Evolutionary conservation across 2,888 invertebrate genomes (phyloP).

Genomic region (Heliothis peltigera): DNA sequence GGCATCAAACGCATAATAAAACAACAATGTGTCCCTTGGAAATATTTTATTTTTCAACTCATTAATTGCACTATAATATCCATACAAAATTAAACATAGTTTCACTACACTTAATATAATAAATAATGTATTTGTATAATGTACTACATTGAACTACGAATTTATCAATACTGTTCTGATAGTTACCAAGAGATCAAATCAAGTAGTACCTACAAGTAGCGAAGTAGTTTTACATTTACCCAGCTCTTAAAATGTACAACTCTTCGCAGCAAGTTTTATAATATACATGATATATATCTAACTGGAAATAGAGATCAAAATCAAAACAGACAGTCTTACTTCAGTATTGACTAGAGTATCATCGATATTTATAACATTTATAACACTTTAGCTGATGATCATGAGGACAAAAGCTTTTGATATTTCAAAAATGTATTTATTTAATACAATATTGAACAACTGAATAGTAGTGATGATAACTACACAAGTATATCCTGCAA

Average conservation of each 20-base stretch:
- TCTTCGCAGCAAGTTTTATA: constrained; percentile 71
- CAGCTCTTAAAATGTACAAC: constrained; percentile 88
- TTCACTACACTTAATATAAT: constrained; percentile 80
- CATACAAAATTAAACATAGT: constrained; percentile 87
- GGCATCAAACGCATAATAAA: constrained; percentile 52
- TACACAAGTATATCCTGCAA: constrained; percentile 48
- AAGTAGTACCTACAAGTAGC: constrained; percentile 63
- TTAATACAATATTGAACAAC: constrained; percentile 46
- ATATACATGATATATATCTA: constrained; percentile 48
- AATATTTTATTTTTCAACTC: constrained; percentile 88
- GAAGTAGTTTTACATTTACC: constrained; percentile 86
- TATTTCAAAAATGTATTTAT: constrained; percentile 62
- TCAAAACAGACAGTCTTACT: constrained; percentile 74
- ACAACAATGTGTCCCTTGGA: constrained; percentile 70
- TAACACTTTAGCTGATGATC: constrained; percentile 35
- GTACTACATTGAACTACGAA: constrained; percentile 63
- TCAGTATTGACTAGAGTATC: constrained; percentile 73
- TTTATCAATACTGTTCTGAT: constrained; percentile 56
- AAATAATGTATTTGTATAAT: constrained; percentile 72
- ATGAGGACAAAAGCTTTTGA: constrained; percentile 26
- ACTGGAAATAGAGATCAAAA: constrained; percentile 56
- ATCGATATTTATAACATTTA: constrained; percentile 60
- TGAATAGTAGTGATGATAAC: constrained; percentile 33
- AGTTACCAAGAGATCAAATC: constrained; percentile 63
- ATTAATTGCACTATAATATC: constrained; percentile 85